These are phyloP conservation scores for Eretmochelys imbricata DNA, from an alignment of 2,113 vertebrate species.

Conservation along the genomic window DNA sequence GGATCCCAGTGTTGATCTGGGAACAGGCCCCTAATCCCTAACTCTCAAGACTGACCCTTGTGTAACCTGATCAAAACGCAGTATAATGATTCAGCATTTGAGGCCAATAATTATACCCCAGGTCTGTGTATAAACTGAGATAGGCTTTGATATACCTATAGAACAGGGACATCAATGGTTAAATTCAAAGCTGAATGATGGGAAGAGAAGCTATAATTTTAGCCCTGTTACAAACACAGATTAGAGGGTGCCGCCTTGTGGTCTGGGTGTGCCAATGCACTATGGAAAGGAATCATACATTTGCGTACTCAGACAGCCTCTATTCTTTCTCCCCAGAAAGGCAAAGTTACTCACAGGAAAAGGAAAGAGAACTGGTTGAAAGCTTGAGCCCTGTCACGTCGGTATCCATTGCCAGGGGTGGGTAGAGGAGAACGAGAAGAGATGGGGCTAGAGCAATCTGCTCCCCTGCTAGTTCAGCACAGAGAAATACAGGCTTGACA, in stretches of 20 bases:
- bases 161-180: not conserved
- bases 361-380: accelerated
- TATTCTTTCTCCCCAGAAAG: accelerated
- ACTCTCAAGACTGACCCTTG: not conserved
- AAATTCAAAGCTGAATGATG: not conserved
- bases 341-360: not conserved
- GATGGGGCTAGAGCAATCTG: not conserved
- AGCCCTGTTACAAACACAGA: not conserved
- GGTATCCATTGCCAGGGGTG: accelerated
- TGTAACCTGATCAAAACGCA: not conserved
- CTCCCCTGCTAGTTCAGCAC: accelerated
- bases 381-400: accelerated
- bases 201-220: not conserved
- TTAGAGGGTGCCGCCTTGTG: not conserved
- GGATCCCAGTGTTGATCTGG: not conserved
- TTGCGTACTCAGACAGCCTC: accelerated
- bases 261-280: not conserved
- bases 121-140: not conserved
- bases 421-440: not conserved
- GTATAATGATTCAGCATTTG: not conserved
- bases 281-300: not conserved
- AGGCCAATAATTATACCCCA: not conserved
- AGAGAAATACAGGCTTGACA: accelerated
- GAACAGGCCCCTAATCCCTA: not conserved
- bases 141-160: not conserved